Evolutionary conservation across 2,113 vertebrate species (phyloP), one percentile per base, ranked within the genome.

Genomic region (Scalopus aquaticus): DNA sequence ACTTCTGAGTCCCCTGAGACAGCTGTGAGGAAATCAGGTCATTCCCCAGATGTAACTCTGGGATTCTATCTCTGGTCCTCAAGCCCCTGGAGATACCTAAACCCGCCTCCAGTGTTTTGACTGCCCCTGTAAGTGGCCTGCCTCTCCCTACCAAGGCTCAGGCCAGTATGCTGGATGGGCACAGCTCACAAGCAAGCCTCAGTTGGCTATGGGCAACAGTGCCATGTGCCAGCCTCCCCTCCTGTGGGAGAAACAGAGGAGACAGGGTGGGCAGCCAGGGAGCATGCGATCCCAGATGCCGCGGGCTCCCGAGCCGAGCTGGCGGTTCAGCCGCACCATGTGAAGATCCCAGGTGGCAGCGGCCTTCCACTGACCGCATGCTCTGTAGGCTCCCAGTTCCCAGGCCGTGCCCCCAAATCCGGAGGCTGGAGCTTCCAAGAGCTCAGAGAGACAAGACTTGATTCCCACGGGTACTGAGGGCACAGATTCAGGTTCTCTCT

Each of bases 201-300:
- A 30, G 54, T 0, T 79, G 56, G 91, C 95, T 39, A 86, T 10
- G 70, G 64, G 11, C 5, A 35, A 82, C 62, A n/a, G 35, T 60
- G 35, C 85, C 44, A n/a, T 74, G 64, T 87, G 37, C 39, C 4
- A 22, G 42, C 3, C 32, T 1, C 15, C 30, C 7, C 39, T 83
- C 44, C 44, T 87, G 28, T 92, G 72, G 15, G 24, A 54, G 26
- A 19, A 64, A 87, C 51, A 94, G 85, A 94, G 62, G 49, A 96
- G 74, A 88, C 39, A 92, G 82, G n/a, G n/a, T 58, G 37, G 51
- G 56, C 56, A 64, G 44, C 56, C 44, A 73, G 42, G 39, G 19
- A 72, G 32, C 16, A 19, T 37, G 81, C 73, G 22, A 87, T 67
- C 20, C 83, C 62, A 93, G 80, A 73, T 70, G 77, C 70, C 44